Evolutionary conservation across 2,888 invertebrate species (phyloP).

Genomic region (Laothoe populi): DNA sequence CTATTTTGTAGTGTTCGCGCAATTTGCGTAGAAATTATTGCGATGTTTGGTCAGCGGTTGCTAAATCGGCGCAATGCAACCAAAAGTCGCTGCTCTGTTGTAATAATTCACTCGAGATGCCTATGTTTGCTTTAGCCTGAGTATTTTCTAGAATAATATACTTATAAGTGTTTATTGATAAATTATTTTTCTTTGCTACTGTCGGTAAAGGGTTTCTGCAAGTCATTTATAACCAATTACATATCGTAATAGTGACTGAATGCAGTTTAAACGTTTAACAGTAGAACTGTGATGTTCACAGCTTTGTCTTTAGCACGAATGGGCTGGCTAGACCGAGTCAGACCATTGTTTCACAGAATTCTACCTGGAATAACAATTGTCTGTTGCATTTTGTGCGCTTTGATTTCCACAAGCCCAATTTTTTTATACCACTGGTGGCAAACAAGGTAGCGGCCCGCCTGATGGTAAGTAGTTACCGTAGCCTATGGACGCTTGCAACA

Average conservation of each 20-base stretch:
- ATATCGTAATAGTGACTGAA: no score
- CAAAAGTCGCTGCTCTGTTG: slow-evolving; percentile 20
- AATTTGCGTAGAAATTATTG: slow-evolving; percentile 23
- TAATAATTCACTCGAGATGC: slow-evolving; percentile 23
- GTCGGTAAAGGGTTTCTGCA: background rate
- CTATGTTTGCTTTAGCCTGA: background rate
- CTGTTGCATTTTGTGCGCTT: no score
- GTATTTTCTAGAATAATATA: slow-evolving; percentile 3
- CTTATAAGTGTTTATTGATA: background rate
- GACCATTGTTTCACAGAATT: no score
- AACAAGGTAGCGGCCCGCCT: no score
- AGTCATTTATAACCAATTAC: background rate
- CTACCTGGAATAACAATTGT: no score
- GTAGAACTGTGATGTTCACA: no score
- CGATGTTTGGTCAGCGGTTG: slow-evolving; percentile 18
- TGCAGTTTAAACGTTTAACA: background rate
- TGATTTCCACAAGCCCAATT: no score
- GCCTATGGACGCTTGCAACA: no score
- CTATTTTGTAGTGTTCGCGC: slow-evolving; percentile 20
- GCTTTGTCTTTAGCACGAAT: no score
- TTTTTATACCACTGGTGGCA: no score
- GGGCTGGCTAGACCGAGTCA: no score
- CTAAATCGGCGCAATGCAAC: slow-evolving; percentile 19
- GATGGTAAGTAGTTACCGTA: no score
- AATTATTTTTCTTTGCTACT: slow-evolving; percentile 4